These are phyloP conservation scores for Epicauta chinensis DNA, from an alignment of 1,140 invertebrate genomes.

Conservation along the genomic window DNA sequence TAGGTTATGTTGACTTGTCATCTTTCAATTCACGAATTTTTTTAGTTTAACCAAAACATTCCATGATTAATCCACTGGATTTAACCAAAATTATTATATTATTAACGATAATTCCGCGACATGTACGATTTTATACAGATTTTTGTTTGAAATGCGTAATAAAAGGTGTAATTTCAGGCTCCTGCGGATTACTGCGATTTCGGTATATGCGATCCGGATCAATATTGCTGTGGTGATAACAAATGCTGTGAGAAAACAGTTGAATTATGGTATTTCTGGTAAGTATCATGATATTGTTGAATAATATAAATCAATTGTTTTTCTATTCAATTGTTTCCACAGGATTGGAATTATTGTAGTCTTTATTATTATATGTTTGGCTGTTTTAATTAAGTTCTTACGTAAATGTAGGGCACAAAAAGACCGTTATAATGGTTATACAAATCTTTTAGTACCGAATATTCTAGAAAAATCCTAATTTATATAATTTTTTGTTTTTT, in stretches of 20 bases:
- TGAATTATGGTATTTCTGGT: constrained; percentile 28
- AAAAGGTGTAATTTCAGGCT: not conserved
- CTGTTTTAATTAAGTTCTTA: not conserved
- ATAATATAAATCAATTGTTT: no score
- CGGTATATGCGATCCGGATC: constrained; percentile 19
- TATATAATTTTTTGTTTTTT: constrained; percentile 1
- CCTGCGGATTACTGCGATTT: constrained; percentile 25
- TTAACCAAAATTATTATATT: no score
- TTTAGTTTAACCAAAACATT: no score
- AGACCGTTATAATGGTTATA: not conserved
- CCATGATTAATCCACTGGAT: no score
- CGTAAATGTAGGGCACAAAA: not conserved
- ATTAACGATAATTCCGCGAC: no score
- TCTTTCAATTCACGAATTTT: no score
- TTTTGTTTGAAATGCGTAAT: no score
- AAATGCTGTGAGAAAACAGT: constrained; percentile 22
- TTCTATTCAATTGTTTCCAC: no score
- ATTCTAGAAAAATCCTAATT: not conserved
- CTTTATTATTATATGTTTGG: not conserved
- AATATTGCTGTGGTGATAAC: constrained; percentile 29
- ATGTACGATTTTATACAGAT: no score
- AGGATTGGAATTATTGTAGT: constrained; percentile 14
- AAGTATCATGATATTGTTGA: not conserved
- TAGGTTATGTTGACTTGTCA: no score
- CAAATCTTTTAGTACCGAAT: not conserved